phyloP scores from a whole-genome alignment of 2,113 vertebrate genomes.

The Gymnarchus niloticus region DNA sequence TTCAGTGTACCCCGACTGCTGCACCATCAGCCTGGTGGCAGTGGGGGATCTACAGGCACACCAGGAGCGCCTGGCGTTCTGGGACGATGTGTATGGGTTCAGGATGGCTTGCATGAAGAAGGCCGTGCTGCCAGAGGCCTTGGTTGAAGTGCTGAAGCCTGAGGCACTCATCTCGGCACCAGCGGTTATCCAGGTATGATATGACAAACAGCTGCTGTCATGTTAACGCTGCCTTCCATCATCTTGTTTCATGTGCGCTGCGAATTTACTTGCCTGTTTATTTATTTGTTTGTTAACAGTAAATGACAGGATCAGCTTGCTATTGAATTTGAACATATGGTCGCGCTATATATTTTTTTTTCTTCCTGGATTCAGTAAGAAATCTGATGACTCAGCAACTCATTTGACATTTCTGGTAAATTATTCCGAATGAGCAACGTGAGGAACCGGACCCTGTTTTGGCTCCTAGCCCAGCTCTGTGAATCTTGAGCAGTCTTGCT shows the following conservation, averaged over 20 bases:
- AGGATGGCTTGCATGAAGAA: constrained; percentile 95
- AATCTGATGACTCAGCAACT: not conserved
- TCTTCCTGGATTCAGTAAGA: not conserved
- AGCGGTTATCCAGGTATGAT: constrained; percentile 75
- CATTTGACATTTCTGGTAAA: not conserved
- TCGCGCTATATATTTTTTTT: not conserved
- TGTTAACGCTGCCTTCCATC: not conserved
- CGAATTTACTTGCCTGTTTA: not conserved
- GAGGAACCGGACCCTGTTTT: not conserved
- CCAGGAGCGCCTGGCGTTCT: constrained; percentile 74
- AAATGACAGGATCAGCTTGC: not conserved
- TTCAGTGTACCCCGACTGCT: constrained; percentile 88
- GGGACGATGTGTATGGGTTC: constrained; percentile 93
- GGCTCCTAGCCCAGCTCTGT: not conserved
- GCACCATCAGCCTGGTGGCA: constrained; percentile 78
- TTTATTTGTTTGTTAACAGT: not conserved
- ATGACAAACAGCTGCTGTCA: not conserved
- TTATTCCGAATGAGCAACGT: not conserved
- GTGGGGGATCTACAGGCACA: constrained; percentile 74
- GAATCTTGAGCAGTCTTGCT: not conserved
- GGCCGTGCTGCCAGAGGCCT: constrained; percentile 77
- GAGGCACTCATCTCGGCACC: constrained; percentile 77
- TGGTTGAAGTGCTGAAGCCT: constrained; percentile 75
- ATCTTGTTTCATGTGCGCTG: not conserved
- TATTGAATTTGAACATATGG: not conserved